A percentile compares a stretch with the other conserved stretches of the same genome.
Conservation (phyloP, 1,140 invertebrate species). For the Fopius arisanus region DNA sequence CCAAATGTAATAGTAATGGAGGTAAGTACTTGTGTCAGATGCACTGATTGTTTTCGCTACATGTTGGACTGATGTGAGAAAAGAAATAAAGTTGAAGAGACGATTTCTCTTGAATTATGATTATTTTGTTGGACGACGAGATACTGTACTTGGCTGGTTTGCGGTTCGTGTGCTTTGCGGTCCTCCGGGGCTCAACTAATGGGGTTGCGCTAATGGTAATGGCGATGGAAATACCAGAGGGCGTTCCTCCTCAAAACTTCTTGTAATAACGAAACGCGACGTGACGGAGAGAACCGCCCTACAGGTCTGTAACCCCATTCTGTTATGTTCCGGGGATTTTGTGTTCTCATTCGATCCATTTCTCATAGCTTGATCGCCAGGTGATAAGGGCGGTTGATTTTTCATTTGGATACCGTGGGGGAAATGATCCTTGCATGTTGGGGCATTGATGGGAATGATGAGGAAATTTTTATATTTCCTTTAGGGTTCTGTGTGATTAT, state of each 20-base stretch:
- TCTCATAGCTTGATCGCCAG: background rate
- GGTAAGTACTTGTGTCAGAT: too few relatives aligned
- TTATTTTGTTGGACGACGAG: too few relatives aligned
- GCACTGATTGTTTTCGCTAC: too few relatives aligned
- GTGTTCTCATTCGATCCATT: constrained; percentile 10
- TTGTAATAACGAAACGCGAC: constrained; percentile 13
- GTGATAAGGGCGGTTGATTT: background rate
- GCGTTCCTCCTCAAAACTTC: constrained; percentile 10
- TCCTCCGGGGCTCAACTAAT: constrained; percentile 33
- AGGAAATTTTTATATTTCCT: background rate
- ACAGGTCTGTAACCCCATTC: background rate
- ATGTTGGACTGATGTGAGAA: too few relatives aligned
- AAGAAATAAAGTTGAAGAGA: too few relatives aligned
- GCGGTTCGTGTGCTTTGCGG: constrained; percentile 39
- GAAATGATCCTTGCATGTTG: background rate
- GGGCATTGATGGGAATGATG: constrained; percentile 33
- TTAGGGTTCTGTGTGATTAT: too few relatives aligned
- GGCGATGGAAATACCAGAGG: constrained; percentile 19
- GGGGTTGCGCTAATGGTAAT: constrained; percentile 27
- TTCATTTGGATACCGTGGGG: background rate
- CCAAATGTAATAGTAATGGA: too few relatives aligned
- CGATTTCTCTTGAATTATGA: too few relatives aligned
- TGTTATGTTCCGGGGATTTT: background rate
- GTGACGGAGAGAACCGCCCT: background rate
- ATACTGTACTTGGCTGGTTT: constrained; percentile 41